Base-by-base conservation (phyloP, 2,888 invertebrate species). In the Zootermopsis nevadensis region DNA sequence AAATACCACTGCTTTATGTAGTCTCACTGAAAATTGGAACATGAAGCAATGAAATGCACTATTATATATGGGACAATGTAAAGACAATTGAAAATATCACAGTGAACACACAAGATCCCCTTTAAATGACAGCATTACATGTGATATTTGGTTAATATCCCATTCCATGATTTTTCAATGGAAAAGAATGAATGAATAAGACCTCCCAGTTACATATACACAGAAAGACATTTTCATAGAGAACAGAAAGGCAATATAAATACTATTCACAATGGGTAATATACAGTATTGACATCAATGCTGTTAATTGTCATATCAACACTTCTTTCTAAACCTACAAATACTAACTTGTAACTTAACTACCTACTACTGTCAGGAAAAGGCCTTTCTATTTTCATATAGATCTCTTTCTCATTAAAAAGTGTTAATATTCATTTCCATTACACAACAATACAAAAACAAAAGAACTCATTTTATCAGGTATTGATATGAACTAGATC, bases 401-500 rank as follows among this genome's bases (percentile, higher is more conserved):
- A 82, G 31, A 60, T n/a, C 10, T 30, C 30, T 74, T 27, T 53
- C 2, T 30, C 12, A 38, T 60, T 76, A 60, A 76, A 60, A 76
- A 82, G 55, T 12, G 15, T 53, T 31, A 77, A 77, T 55, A 35
- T 48, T 76, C 27, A 22, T 72, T 81, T 81, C 33, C 81, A 27
- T 60, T n/a, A 31, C 42, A 82, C 42, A 31, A 72, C 30, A 48
- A 67, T 77, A 83, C 24, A 77, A 60, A 66, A 74, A 82, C 76
- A 82, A 69, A 82, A 82, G 31, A 72, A 81, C 42, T 79, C 24
- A 81, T 72, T 81, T 81, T 81, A 48, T 69, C 81, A 72, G 67
- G 42, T 80, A 48, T 31, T 67, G n/a, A 30, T 81, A 24, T 81
- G 69, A 81, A 69, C 81, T 69, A 81, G 81, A 69, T 7, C 48